Evolutionary conservation across 2,113 vertebrate species (phyloP).

Genomic region (Pseudonaja textilis): DNA sequence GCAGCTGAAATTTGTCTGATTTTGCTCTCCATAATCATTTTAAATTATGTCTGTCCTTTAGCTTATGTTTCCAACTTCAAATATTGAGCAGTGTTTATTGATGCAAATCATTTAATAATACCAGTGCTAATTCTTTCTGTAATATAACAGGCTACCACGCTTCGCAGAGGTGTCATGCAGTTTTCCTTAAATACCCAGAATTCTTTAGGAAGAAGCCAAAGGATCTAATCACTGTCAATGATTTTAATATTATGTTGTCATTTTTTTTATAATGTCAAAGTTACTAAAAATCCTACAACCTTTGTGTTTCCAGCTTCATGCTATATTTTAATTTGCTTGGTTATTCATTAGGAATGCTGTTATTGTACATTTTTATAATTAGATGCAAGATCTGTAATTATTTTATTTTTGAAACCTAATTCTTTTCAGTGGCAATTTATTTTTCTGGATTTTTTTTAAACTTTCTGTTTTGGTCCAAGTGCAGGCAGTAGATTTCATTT

Average conservation of each 20-base stretch:
- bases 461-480: constrained; percentile 37
- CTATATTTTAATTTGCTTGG: constrained; percentile 33
- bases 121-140: background rate
- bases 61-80: constrained; percentile 1
- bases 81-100: background rate
- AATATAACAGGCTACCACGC: background rate
- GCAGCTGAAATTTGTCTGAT: constrained; percentile 23
- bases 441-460: constrained; percentile 16
- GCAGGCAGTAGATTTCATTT: constrained; percentile 47
- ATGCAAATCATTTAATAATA: background rate
- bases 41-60: background rate
- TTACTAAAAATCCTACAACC: background rate
- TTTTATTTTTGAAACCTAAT: constrained; percentile 19
- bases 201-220: background rate
- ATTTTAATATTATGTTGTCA: background rate
- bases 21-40: constrained; percentile 26
- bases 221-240: background rate
- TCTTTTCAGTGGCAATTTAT: background rate
- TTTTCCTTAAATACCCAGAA: background rate
- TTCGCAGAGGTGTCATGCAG: background rate
- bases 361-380: constrained; percentile 6
- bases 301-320: background rate
- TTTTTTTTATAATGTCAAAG: background rate
- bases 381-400: constrained; percentile 37
- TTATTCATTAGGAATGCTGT: constrained; percentile 30